A percentile compares a stretch with the other conserved stretches of the same genome.
phyloP scores from a whole-genome alignment of 2,888 invertebrate genomes.

The Hydrotaea diabolus region DNA sequence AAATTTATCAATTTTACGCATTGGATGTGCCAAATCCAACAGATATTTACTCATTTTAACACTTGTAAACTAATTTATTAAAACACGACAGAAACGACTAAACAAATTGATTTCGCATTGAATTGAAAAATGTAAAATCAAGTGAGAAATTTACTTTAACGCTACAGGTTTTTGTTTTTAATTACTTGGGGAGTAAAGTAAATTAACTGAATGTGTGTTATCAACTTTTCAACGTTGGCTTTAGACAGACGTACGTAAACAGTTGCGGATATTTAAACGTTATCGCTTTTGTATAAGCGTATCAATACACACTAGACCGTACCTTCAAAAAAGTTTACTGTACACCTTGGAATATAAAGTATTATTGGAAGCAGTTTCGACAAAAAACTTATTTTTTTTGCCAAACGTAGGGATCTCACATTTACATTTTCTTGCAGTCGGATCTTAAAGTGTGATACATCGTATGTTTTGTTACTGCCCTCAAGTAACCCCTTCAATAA shows the following conservation, averaged over 20 bases:
- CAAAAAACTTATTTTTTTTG: too few relatives aligned
- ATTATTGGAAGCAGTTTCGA: too few relatives aligned
- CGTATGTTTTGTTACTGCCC: too few relatives aligned
- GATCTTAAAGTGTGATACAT: too few relatives aligned
- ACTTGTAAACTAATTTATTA: slow-evolving; percentile 39
- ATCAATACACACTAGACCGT: too few relatives aligned
- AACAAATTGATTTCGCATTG: neutral
- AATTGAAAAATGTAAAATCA: too few relatives aligned
- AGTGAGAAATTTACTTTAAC: too few relatives aligned
- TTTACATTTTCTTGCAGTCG: too few relatives aligned
- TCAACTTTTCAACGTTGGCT: slow-evolving; percentile 1
- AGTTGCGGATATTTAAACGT: neutral
- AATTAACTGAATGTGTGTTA: slow-evolving; percentile 5
- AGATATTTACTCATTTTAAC: slow-evolving; percentile 64
- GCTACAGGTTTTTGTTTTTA: neutral
- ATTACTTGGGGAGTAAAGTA: neutral
- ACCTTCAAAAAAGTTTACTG: too few relatives aligned
- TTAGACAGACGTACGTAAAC: neutral
- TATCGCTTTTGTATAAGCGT: neutral
- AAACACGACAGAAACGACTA: neutral
- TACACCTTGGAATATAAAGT: too few relatives aligned
- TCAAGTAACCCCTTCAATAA: too few relatives aligned
- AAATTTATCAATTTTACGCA: slow-evolving; percentile 65
- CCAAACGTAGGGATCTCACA: too few relatives aligned
- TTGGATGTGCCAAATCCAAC: slow-evolving; percentile 56